These are phyloP conservation scores for Xanthia icteritia DNA, from an alignment of 2,888 invertebrate species.

Conservation along the genomic window DNA sequence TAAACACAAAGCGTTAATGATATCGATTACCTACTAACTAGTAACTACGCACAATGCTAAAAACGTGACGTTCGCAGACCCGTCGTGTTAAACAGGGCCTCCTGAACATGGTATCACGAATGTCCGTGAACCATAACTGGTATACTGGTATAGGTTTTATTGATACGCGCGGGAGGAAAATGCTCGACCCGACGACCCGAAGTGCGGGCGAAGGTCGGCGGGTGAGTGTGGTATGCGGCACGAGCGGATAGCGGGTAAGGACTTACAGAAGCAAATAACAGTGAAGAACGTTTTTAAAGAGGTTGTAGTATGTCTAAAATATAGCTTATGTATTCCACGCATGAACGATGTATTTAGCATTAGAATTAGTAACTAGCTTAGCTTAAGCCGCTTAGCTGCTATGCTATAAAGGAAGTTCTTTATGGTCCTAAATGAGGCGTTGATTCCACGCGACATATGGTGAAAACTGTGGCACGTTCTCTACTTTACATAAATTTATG, in stretches of 20 bases:
- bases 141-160: constrained; percentile 66
- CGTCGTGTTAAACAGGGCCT: constrained; percentile 67
- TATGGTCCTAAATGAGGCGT: too few relatives aligned
- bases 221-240: neutral
- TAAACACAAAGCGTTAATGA: constrained; percentile 8
- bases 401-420: too few relatives aligned
- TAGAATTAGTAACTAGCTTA: too few relatives aligned
- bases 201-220: constrained; percentile 74
- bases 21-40: constrained; percentile 20
- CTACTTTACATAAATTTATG: too few relatives aligned
- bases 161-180: constrained; percentile 74
- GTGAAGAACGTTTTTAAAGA: neutral
- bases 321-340: too few relatives aligned
- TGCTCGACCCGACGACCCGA: constrained; percentile 67
- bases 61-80: constrained; percentile 51
- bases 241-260: neutral
- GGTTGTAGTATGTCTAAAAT: too few relatives aligned
- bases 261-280: neutral
- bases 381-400: too few relatives aligned
- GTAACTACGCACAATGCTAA: constrained; percentile 34
- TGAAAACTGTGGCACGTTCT: too few relatives aligned
- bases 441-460: too few relatives aligned
- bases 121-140: constrained; percentile 68
- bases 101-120: constrained; percentile 60
- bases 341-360: too few relatives aligned